These are phyloP conservation scores for Numenius arquata DNA, from an alignment of 2,113 vertebrate genomes.

Conservation along the genomic window DNA sequence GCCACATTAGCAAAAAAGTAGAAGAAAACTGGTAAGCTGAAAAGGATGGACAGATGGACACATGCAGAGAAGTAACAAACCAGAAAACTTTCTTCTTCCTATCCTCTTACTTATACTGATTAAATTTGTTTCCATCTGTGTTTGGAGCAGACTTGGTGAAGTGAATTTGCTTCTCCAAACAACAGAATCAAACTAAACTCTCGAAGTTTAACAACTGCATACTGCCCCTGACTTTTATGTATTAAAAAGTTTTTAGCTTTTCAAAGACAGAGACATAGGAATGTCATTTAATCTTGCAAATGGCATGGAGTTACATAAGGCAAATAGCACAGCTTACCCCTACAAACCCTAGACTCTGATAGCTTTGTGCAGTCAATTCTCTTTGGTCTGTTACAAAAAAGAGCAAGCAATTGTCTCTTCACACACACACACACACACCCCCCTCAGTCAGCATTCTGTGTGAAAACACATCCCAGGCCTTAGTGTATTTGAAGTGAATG, in stretches of 20 bases:
- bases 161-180: not conserved
- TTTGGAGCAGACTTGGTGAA: not conserved
- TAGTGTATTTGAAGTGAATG: not conserved
- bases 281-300: not conserved
- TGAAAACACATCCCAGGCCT: not conserved
- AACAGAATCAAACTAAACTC: not conserved
- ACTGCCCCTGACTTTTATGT: not conserved
- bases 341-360: not conserved
- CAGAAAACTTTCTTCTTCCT: not conserved
- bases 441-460: not conserved
- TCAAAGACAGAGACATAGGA: not conserved
- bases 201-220: not conserved
- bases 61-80: not conserved
- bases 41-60: not conserved
- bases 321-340: not conserved
- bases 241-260: not conserved
- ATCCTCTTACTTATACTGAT: not conserved
- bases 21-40: not conserved
- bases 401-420: not conserved
- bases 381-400: not conserved
- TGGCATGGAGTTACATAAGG: not conserved
- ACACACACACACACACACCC: not conserved
- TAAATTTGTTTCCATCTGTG: not conserved
- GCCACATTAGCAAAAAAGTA: not conserved
- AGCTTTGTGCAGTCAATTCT: not conserved